Evolutionary conservation across 2,113 vertebrate genomes (phyloP).

Genomic region (Hippocampus zosterae): DNA sequence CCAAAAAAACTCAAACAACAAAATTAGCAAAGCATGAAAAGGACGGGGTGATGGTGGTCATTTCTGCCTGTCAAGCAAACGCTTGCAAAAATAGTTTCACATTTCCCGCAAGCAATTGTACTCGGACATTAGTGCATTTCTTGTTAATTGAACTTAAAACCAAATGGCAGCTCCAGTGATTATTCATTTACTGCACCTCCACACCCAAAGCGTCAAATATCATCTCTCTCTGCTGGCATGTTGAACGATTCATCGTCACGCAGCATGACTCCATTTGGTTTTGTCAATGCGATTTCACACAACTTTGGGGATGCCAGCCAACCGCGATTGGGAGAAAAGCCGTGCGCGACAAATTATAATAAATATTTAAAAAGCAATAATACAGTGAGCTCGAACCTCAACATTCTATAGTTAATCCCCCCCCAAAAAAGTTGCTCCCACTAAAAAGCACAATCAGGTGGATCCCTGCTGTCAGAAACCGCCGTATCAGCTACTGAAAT

Average conservation of each 20-base stretch:
- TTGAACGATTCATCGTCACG: conserved; percentile 58
- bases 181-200: conserved; percentile 70
- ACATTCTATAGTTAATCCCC: conserved; percentile 62
- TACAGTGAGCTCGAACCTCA: conserved; percentile 71
- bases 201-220: conserved; percentile 70
- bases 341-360: conserved; percentile 3
- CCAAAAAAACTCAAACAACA: conserved; percentile 52
- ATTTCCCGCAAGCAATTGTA: conserved; percentile 67
- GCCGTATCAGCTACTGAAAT: conserved; percentile 65
- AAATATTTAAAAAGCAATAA: conserved; percentile 55
- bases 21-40: conserved; percentile 61
- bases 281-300: conserved; percentile 73
- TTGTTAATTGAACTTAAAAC: conserved; percentile 68
- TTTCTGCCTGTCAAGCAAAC: conserved; percentile 69
- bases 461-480: conserved; percentile 54
- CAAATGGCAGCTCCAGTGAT: conserved; percentile 69
- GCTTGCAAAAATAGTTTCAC: conserved; percentile 73
- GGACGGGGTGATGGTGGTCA: conserved; percentile 23
- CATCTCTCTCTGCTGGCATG: conserved; percentile 57
- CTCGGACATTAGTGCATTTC: conserved; percentile 77
- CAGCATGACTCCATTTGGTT: conserved; percentile 60
- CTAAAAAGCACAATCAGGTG: conserved; percentile 65
- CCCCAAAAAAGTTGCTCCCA: conserved; percentile 53
- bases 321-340: conserved; percentile 70
- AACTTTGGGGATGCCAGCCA: conserved; percentile 72